Conservation (phyloP, 2,797 vertebrate genomes). For the Euthynnus affinis region DNA sequence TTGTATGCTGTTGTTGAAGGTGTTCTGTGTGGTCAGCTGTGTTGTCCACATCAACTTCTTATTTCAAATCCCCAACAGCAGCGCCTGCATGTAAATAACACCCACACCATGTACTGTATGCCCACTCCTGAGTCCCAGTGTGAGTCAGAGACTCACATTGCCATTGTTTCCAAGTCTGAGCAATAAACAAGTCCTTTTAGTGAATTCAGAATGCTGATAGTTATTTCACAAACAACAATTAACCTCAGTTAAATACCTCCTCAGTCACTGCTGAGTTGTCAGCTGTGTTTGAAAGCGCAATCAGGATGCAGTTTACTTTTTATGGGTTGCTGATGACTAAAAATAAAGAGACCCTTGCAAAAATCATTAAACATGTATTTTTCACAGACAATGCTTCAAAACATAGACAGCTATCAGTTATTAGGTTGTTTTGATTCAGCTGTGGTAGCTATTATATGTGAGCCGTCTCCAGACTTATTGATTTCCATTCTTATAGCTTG, state of each 20-base stretch:
- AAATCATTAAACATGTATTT: conserved; percentile 4
- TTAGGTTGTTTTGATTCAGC: conserved; percentile 15
- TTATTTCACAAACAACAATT: conserved; percentile 5
- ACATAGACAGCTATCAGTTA: conserved; percentile 5
- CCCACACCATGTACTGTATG: conserved; percentile 13
- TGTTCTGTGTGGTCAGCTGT: conserved; percentile 27
- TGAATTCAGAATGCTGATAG: neutral
- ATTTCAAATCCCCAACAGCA: conserved; percentile 28
- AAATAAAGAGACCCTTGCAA: neutral
- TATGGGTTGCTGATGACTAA: neutral
- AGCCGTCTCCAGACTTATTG: neutral
- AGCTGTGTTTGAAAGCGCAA: conserved; percentile 9
- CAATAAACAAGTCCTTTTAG: neutral
- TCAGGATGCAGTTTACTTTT: neutral
- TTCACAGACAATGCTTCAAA: conserved; percentile 2
- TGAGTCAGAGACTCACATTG: conserved; percentile 3
- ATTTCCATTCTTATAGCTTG: conserved; percentile 5
- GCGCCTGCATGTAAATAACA: conserved; percentile 31
- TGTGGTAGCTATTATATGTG: neutral
- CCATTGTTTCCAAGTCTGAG: neutral
- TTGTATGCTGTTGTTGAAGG: conserved; percentile 28
- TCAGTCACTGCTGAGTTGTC: neutral
- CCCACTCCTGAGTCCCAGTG: conserved; percentile 7
- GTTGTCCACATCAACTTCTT: conserved; percentile 34
- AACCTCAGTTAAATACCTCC: neutral